These are phyloP conservation scores for Calephelis virginiensis DNA, from an alignment of 1,140 invertebrate species.

Conservation along the genomic window DNA sequence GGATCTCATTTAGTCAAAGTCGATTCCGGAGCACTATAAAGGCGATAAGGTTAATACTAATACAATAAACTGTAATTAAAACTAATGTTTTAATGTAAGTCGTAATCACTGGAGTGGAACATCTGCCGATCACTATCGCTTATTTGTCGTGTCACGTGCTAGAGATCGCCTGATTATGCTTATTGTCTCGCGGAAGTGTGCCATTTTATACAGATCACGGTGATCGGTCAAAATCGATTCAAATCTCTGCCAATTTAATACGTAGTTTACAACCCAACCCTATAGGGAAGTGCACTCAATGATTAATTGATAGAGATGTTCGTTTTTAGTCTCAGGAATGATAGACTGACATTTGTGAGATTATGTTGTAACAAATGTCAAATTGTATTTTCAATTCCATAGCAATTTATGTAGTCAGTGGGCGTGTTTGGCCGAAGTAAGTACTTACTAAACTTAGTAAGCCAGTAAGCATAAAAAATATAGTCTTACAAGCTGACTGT, in stretches of 20 bases:
- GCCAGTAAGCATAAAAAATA: too few species aligned
- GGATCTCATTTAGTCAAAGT: too few species aligned
- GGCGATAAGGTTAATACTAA: background rate
- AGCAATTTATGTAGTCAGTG: too few species aligned
- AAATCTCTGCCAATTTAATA: constrained; percentile 69
- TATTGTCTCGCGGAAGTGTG: constrained; percentile 61
- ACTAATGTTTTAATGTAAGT: constrained; percentile 8
- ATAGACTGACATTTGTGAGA: background rate
- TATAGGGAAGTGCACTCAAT: constrained; percentile 37
- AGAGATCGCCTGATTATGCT: constrained; percentile 58
- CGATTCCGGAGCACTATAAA: too few species aligned
- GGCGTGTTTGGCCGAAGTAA: too few species aligned
- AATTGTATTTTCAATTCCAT: background rate
- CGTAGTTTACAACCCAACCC: constrained; percentile 34
- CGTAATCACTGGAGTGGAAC: constrained; percentile 24
- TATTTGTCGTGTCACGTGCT: constrained; percentile 70
- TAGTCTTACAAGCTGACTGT: too few species aligned
- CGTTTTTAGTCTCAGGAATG: background rate
- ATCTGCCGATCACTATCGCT: constrained; percentile 67
- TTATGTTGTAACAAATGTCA: background rate
- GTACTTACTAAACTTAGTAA: too few species aligned
- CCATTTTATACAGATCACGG: constrained; percentile 46
- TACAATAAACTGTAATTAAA: constrained; percentile 3
- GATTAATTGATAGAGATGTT: constrained; percentile 29
- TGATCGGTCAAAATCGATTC: constrained; percentile 70